A percentile compares a stretch with the other conserved stretches of the same genome.
phyloP scores from a whole-genome alignment of 1,140 invertebrate species.

The Drosophila persimilis region DNA sequence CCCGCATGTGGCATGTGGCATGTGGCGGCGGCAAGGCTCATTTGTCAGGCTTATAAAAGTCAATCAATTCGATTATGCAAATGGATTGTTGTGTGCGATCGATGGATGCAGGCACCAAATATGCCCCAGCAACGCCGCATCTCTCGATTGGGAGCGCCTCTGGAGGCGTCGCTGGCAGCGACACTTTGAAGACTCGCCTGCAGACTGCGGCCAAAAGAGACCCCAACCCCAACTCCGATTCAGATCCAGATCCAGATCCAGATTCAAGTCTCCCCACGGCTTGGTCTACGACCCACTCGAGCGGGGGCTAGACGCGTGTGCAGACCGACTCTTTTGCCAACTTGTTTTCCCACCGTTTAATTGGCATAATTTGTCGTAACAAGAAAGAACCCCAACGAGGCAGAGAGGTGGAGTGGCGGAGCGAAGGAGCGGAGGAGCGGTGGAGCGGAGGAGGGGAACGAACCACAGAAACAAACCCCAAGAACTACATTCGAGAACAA shows the following conservation, averaged over 20 bases:
- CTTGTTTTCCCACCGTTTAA: constrained; percentile 77
- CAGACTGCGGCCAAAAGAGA: not conserved
- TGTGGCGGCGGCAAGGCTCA: constrained; percentile 20
- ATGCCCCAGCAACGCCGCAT: constrained; percentile 7
- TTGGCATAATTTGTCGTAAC: constrained; percentile 80
- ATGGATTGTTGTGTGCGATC: constrained; percentile 14
- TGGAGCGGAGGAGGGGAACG: constrained; percentile 15
- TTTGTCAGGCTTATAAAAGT: constrained; percentile 56
- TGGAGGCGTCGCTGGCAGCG: not conserved
- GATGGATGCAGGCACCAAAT: constrained; percentile 32
- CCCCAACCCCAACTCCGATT: constrained; percentile 7
- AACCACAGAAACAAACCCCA: constrained; percentile 36
- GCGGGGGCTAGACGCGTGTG: constrained; percentile 54
- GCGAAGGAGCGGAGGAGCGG: too few species aligned
- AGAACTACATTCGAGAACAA: constrained; percentile 14
- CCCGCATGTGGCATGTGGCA: not conserved
- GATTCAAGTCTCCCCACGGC: constrained; percentile 54
- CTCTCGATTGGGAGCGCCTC: not conserved
- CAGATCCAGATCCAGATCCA: constrained; percentile 1
- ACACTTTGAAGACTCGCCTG: constrained; percentile 48
- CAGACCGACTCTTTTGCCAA: constrained; percentile 53
- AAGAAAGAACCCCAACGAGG: constrained; percentile 37
- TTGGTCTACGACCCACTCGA: constrained; percentile 37
- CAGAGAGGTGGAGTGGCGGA: too few species aligned
- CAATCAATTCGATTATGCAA: constrained; percentile 49